Evolutionary conservation across 92 coral and sea anemone species (phyloP), one percentile per base, ranked within the genome.

Genomic region (Porites lobata): DNA sequence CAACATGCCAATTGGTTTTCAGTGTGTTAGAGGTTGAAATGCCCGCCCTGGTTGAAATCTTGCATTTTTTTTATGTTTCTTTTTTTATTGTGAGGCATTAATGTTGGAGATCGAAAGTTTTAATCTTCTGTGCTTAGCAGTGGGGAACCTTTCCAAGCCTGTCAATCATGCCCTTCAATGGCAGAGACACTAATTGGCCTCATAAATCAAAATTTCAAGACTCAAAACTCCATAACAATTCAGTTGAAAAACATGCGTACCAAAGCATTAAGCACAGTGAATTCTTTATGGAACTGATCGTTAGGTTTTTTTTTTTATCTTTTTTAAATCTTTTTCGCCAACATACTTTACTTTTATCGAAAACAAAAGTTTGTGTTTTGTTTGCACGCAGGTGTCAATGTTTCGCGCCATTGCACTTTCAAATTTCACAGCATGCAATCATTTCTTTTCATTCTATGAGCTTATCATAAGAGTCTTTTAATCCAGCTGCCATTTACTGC

Each of bases 171-270:
- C 75, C 32, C 54, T 80, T 14, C 4, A 64, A 68, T 32, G 22
- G 43, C 18, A 52, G 14, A 53, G 76, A 81, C 83, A 63, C 19
- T 63, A 63, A 79, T 64, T 63, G 72, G 65, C 83, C 57, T 63
- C 26, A 64, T 63, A 9, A 14, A 7, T 13, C 43, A 77, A 18
- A 62, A 29, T 38, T 38, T 38, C 6, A 38, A 38, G 47, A 9
- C 4, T 65, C 4, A 79, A 79, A 79, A 47, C 21, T 8, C 1
- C 9, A 56, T 76, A 24, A 14, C 80, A 75, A 67, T 67, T 67
- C 24, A 11, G 17, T 17, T 15, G 15, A 67, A 67, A 26, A 67
- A 67, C 72, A 47, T 67, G 72, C 32, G 72, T 17, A 58, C 12
- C 4, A 3, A 17, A 58, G 17, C 14, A 58, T 11, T 11, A 11